A percentile compares a stretch with the other conserved stretches of the same genome.
phyloP scores from a whole-genome alignment of 2,797 vertebrate species.

The Urophycis tenuis region DNA sequence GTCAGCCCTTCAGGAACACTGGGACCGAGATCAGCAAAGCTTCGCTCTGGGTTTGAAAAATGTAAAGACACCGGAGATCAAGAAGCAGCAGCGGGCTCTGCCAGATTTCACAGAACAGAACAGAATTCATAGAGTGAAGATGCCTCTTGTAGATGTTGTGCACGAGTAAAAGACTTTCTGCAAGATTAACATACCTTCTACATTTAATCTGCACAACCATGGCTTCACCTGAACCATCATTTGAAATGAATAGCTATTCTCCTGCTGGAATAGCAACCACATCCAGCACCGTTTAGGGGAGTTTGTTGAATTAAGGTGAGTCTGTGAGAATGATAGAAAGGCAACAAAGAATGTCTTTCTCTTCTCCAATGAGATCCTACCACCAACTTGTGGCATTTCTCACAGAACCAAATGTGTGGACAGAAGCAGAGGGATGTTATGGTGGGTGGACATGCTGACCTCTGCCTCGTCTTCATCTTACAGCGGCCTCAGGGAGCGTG shows the following conservation, averaged over 20 bases:
- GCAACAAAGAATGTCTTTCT: background rate
- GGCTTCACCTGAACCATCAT: background rate
- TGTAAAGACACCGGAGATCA: background rate
- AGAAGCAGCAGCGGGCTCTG: background rate
- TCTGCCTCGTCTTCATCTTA: no score
- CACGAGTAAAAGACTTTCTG: background rate
- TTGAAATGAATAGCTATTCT: background rate
- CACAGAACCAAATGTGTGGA: background rate
- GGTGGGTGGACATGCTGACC: no score
- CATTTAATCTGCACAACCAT: background rate
- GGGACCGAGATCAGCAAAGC: background rate
- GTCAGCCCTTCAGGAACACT: constrained; percentile 23
- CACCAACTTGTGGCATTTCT: background rate
- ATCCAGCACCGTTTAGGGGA: background rate
- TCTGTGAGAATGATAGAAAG: background rate
- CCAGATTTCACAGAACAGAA: background rate
- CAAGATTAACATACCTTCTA: background rate
- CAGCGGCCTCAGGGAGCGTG: background rate
- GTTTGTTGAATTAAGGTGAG: background rate
- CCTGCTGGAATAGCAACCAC: background rate
- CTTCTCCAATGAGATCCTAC: background rate
- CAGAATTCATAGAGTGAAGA: background rate
- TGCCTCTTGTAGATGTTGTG: background rate
- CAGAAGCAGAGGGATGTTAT: no score
- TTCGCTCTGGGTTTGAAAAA: background rate